Conservation (phyloP, 2,113 vertebrate species). For the Hypanus sabinus region DNA sequence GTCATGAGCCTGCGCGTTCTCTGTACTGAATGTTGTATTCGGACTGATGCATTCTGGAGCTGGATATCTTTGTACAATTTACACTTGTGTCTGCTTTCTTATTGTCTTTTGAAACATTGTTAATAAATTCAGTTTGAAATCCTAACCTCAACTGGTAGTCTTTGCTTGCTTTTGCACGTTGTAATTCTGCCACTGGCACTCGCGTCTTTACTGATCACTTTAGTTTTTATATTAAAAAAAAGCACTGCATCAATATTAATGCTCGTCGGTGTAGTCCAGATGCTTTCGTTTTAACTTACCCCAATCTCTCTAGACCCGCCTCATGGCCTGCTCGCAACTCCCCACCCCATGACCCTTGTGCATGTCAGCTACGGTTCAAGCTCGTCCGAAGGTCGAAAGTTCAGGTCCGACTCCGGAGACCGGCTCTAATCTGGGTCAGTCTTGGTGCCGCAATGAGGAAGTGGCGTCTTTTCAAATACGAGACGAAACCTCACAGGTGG, state of each 20-base stretch:
- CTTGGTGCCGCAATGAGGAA: neutral
- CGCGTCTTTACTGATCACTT: neutral
- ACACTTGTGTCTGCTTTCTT: slow-evolving; percentile 54
- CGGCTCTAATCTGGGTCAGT: neutral
- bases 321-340: no score
- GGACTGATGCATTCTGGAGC: slow-evolving; percentile 43
- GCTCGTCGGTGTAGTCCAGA: no score
- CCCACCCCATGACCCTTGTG: neutral
- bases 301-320: neutral
- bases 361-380: no score
- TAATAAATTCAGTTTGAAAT: slow-evolving; percentile 53
- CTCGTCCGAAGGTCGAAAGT: neutral
- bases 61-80: slow-evolving; percentile 55
- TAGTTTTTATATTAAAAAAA: neutral
- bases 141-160: slow-evolving; percentile 40
- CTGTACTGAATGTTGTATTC: slow-evolving; percentile 51
- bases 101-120: slow-evolving; percentile 60
- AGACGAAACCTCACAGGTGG: neutral
- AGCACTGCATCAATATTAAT: neutral
- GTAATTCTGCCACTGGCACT: no score
- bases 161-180: slow-evolving; percentile 39
- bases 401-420: neutral
- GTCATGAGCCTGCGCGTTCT: slow-evolving; percentile 47
- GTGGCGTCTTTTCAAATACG: neutral
- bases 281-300: neutral